Percentiles rank a stretch among this genome's conserved stretches.
Evolutionary conservation across 1,140 invertebrate genomes (phyloP).

Genomic region (Limonius californicus): DNA sequence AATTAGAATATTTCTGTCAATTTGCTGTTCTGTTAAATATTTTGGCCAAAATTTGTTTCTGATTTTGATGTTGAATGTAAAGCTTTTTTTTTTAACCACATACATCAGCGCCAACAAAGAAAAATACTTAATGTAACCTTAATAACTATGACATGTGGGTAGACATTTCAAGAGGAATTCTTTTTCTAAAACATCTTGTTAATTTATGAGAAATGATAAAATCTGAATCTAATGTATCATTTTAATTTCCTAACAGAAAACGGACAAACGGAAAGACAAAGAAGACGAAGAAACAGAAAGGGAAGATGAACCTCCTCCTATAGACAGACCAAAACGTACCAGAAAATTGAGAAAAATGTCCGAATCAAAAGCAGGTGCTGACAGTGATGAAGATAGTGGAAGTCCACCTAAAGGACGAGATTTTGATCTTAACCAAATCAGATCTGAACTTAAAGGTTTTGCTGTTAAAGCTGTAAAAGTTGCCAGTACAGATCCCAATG

Average conservation of each 20-base stretch:
- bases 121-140: too few relatives aligned
- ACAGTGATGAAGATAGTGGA: slow-evolving; percentile 41
- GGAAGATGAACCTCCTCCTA: slow-evolving; percentile 32
- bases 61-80: too few relatives aligned
- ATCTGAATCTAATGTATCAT: too few relatives aligned
- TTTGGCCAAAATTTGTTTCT: too few relatives aligned
- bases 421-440: slow-evolving; percentile 78
- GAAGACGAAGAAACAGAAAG: slow-evolving; percentile 45
- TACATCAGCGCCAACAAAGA: too few relatives aligned
- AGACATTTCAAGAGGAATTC: too few relatives aligned
- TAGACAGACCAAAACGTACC: slow-evolving; percentile 34
- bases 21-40: too few relatives aligned
- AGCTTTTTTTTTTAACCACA: too few relatives aligned
- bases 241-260: slow-evolving; percentile 25
- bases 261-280: slow-evolving; percentile 43
- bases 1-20: too few relatives aligned
- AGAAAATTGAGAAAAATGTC: slow-evolving; percentile 34
- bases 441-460: slow-evolving; percentile 78
- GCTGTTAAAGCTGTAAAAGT: slow-evolving; percentile 59
- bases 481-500: slow-evolving; percentile 29
- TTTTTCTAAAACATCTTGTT: too few relatives aligned
- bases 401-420: slow-evolving; percentile 60
- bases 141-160: too few relatives aligned
- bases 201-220: too few relatives aligned
- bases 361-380: slow-evolving; percentile 26